Evolutionary conservation across 2,113 vertebrate genomes (phyloP), one percentile per base, ranked within the genome.

Genomic region (Aphyosemion australe): DNA sequence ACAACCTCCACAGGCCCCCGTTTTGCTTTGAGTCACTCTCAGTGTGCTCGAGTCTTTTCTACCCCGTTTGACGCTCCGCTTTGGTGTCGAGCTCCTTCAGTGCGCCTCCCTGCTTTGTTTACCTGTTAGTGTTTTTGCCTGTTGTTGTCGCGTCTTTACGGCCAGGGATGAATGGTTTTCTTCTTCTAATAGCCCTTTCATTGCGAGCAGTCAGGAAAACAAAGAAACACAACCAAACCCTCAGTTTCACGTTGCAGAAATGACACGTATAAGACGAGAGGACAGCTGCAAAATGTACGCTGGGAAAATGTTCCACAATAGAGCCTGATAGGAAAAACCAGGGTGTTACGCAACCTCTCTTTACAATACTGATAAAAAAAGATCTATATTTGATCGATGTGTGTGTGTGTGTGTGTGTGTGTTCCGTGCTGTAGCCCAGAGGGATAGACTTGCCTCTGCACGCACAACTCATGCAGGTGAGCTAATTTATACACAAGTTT

Each of bases 21-120:
- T 79, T 80, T 65, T 46, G 56, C 72, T 85, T 65, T 57, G 61
- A 78, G 32, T 47, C 45, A 32, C 69, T 74, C 47, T n/a, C n/a
- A n/a, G n/a, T 15, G 64, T 47, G 18, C 72, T 84, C n/a, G n/a
- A n/a, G n/a, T 87, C 86, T 92, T 90, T 89, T 90, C 19, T 56
- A 75, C 79, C 64, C 34, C 6, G 47, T 82, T 82, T 83, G 79
- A 74, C 61, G n/a, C 85, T 80, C 72, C 65, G 61, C 46, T 0
- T 61, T 61, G 77, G 87, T 72, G 83, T 89, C 78, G 56, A 73
- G 83, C 73, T 69, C 56, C 86, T 84, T 83, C 73, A 32, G 32
- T 32, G 32, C 7, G 32, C 7, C 7, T 32, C 32, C 32, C 32
- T 32, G 32, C 32, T 61, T 80, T 74, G 79, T 84, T 84, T 72